Base-by-base conservation (phyloP, 2,113 vertebrate genomes). In the Hirundichthys speculiger region DNA sequence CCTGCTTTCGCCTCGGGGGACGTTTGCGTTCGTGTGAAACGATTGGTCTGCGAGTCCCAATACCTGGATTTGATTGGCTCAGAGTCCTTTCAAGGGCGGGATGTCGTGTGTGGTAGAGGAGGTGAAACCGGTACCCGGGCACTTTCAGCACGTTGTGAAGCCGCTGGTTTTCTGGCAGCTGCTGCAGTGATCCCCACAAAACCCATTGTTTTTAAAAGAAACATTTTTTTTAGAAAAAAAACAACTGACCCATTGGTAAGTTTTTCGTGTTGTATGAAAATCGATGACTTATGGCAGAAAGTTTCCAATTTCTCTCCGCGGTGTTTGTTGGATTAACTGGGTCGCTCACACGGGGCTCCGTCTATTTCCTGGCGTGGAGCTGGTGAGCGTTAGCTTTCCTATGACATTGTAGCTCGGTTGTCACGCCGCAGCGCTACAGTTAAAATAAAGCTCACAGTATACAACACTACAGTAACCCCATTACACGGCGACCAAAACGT, bases 131-230 rank as follows among this genome's bases (percentile, higher is more conserved):
- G 91, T 72, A 76, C 63, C 59, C 52, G 34, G 76, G 68, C 25
- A 55, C 53, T 73, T 34, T 43, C 48, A 67, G 88, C 92, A 93
- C 92, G 89, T 88, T 90, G 84, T 78, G 71, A 69, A 83, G 76
- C 80, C 64, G 77, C 55, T 70, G 16, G 16, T n/a, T n/a, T n/a
- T n/a, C n/a, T n/a, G n/a, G n/a, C n/a, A n/a, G n/a, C n/a, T n/a
- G n/a, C n/a, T n/a, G n/a, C n/a, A n/a, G n/a, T 18, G 42, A 5
- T 16, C n/a, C 16, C 3, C 15, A 19, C 2, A 6, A 11, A 41
- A 8, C 3, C 15, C 2, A 9, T 7, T n/a, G 41, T n/a, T 68
- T 80, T 73, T 15, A 52, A 21, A 50, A 68, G 15, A 52, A 8
- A 52, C 55, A 4, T 8, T 46, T 56, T 56, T 66, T 67, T 75